phyloP scores from a whole-genome alignment of 2,888 invertebrate genomes.

The Agonopterix arenella region DNA sequence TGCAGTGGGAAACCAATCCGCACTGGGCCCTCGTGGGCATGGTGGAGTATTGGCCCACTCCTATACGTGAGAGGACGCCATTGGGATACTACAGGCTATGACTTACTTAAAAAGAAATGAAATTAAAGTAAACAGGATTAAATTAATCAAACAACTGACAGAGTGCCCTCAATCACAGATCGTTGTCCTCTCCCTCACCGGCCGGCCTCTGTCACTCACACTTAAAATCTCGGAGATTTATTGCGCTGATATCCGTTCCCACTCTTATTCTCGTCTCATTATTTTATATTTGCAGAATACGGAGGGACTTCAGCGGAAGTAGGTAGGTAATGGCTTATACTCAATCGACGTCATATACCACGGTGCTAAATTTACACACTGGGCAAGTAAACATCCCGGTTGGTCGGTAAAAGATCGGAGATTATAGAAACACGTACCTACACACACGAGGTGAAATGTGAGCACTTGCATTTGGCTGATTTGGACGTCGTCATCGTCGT shows the following conservation, averaged over 20 bases:
- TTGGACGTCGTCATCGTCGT: no score
- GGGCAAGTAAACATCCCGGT: slow-evolving; percentile 18
- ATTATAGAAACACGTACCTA: no score
- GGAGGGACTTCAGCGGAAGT: slow-evolving; percentile 20
- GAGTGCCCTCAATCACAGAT: slow-evolving; percentile 4
- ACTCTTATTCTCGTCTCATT: slow-evolving; percentile 15
- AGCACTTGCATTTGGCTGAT: no score
- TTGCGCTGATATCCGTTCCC: slow-evolving; percentile 42
- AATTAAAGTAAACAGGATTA: neutral
- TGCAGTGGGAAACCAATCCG: no score
- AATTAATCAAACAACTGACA: slow-evolving; percentile 2
- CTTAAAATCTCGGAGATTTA: slow-evolving; percentile 38
- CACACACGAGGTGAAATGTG: no score
- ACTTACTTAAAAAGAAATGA: no score
- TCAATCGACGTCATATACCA: slow-evolving; percentile 10
- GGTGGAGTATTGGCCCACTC: no score
- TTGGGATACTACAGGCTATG: no score
- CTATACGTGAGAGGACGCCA: no score
- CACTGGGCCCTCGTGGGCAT: no score
- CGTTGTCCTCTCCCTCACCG: slow-evolving; percentile 16
- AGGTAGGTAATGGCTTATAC: slow-evolving; percentile 9
- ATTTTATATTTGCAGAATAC: slow-evolving; percentile 15
- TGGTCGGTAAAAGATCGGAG: no score
- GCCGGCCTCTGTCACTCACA: slow-evolving; percentile 46
- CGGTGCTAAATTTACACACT: slow-evolving; percentile 13